These are phyloP conservation scores for Callinectes sapidus DNA, from an alignment of 2,888 invertebrate species.

Conservation along the genomic window DNA sequence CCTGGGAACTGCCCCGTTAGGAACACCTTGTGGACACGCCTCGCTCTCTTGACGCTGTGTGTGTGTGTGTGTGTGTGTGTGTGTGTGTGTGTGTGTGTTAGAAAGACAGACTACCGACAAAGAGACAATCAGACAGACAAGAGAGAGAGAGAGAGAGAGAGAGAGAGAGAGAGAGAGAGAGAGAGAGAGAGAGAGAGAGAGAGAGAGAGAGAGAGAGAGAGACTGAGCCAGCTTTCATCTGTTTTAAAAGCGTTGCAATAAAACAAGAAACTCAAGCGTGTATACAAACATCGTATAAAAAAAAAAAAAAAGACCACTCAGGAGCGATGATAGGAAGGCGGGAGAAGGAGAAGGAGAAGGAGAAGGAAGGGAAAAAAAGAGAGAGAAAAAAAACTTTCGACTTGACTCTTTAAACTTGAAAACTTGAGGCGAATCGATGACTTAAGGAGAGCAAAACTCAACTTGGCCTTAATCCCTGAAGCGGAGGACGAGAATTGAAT, in stretches of 20 bases:
- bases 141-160: too few relatives aligned
- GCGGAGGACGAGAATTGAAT: background rate
- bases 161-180: too few relatives aligned
- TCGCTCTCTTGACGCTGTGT: background rate
- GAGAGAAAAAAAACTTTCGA: background rate
- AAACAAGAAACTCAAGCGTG: background rate
- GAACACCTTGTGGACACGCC: slow-evolving; percentile 8
- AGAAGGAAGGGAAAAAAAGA: background rate
- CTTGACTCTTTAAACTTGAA: slow-evolving; percentile 12
- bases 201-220: background rate
- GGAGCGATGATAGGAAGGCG: background rate
- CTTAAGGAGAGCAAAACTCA: background rate
- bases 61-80: slow-evolving; percentile 6
- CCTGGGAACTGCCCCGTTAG: background rate
- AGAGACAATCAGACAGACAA: too few relatives aligned
- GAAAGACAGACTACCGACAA: background rate
- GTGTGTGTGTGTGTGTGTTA: background rate
- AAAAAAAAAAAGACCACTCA: background rate
- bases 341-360: background rate
- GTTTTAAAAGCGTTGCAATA: background rate
- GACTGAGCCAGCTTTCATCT: background rate
- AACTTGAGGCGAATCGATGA: slow-evolving; percentile 4
- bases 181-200: background rate
- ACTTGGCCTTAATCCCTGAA: background rate
- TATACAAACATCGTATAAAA: background rate